Conservation (phyloP, 2,888 invertebrate species). For the Spilarctia lutea region DNA sequence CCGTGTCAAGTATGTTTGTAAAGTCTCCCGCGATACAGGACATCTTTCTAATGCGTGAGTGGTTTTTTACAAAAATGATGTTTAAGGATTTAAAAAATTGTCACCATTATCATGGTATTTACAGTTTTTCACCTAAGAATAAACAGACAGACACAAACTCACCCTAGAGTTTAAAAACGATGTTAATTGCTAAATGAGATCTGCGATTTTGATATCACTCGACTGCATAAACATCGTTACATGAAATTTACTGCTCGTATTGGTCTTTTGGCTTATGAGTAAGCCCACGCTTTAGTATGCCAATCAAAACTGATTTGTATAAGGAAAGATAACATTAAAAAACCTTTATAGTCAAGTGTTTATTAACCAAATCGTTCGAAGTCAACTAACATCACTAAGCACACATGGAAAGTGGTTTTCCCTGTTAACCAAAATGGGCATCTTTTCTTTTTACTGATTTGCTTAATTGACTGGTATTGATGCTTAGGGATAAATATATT, state of each 20-base stretch:
- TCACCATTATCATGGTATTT: not conserved
- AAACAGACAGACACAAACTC: too few relatives aligned
- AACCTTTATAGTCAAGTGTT: constrained; percentile 9
- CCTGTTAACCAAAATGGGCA: constrained; percentile 50
- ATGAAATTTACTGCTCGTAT: not conserved
- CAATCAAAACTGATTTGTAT: constrained; percentile 11
- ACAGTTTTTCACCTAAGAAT: not conserved
- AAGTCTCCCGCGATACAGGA: too few relatives aligned
- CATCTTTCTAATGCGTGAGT: too few relatives aligned
- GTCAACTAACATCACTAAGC: constrained; percentile 36
- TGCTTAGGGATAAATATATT: constrained; percentile 6
- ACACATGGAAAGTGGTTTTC: constrained; percentile 49
- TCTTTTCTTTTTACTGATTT: constrained; percentile 34
- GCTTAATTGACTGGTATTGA: constrained; percentile 35
- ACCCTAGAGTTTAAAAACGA: not conserved
- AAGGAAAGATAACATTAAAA: constrained; percentile 3
- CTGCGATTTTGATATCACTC: not conserved
- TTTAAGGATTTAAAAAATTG: not conserved
- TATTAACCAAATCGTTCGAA: constrained; percentile 23
- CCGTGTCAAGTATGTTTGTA: too few relatives aligned
- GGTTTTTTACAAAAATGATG: too few relatives aligned
- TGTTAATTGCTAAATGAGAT: not conserved
- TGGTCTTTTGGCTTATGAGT: not conserved
- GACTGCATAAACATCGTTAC: not conserved
- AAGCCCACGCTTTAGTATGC: not conserved